These are phyloP conservation scores for Branchinecta lynchi DNA, from an alignment of 1,140 invertebrate species.

Conservation along the genomic window DNA sequence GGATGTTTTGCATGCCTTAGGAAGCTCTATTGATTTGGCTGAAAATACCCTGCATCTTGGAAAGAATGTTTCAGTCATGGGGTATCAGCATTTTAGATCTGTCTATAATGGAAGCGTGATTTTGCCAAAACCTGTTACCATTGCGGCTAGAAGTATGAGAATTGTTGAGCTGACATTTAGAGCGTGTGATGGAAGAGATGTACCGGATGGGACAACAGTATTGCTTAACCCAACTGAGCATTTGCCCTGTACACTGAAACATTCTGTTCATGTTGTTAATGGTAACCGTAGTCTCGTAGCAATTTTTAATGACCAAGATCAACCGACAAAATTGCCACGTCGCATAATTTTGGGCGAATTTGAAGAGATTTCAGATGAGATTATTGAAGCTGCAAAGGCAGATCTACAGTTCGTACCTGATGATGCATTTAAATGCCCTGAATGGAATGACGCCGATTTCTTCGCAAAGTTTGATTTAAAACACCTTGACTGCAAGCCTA, in stretches of 20 bases:
- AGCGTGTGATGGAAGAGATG: no score
- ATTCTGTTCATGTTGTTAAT: not conserved
- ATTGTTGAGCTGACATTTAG: no score
- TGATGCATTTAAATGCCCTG: not conserved
- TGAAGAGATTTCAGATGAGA: slow-evolving; percentile 1
- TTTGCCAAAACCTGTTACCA: no score
- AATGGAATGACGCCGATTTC: not conserved
- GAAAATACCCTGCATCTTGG: no score
- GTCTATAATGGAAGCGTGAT: no score
- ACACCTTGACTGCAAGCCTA: not conserved
- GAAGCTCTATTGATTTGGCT: not conserved
- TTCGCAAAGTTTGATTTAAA: not conserved
- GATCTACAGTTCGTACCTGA: not conserved
- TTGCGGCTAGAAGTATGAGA: no score
- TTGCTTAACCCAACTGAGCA: not conserved
- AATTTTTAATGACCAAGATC: slow-evolving; percentile 1
- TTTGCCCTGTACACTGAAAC: not conserved
- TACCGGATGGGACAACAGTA: no score
- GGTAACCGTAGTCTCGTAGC: not conserved
- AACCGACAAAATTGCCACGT: not conserved
- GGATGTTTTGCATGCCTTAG: slow-evolving; percentile 9
- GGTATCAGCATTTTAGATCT: no score
- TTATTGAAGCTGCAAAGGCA: not conserved
- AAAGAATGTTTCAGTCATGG: no score
- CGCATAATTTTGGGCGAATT: slow-evolving; percentile 9